Evolutionary conservation across 2,888 invertebrate species (phyloP).

Genomic region (Carcina quercana): DNA sequence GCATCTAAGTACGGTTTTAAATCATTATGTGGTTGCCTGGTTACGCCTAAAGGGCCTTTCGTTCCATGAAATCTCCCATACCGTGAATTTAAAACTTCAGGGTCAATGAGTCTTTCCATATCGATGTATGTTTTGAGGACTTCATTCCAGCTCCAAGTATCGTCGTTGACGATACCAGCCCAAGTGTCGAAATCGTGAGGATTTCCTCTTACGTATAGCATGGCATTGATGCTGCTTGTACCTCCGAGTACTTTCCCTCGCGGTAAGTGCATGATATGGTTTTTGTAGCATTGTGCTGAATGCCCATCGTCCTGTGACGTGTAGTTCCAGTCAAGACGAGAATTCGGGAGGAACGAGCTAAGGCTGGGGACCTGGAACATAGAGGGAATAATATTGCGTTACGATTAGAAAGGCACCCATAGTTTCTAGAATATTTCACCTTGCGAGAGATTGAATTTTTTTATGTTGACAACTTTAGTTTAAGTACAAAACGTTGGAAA

Average conservation of each 20-base stretch:
- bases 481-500: no score
- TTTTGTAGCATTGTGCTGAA: constrained; percentile 12
- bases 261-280: constrained; percentile 12
- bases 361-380: constrained; percentile 12
- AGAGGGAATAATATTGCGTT: neutral
- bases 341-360: constrained; percentile 6
- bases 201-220: constrained; percentile 23
- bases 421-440: neutral
- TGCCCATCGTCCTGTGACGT: constrained; percentile 15
- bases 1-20: constrained; percentile 5
- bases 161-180: constrained; percentile 20
- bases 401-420: neutral
- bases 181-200: constrained; percentile 22
- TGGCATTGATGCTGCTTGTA: constrained; percentile 20
- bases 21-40: constrained; percentile 15
- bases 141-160: constrained; percentile 21
- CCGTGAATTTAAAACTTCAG: constrained; percentile 11
- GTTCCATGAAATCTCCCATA: constrained; percentile 20
- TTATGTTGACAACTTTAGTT: neutral
- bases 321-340: constrained; percentile 20
- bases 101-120: constrained; percentile 23
- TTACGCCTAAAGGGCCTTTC: constrained; percentile 21
- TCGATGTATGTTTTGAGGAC: constrained; percentile 24
- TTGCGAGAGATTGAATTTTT: neutral
- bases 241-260: constrained; percentile 25